A percentile compares a stretch with the other conserved stretches of the same genome.
phyloP scores from a whole-genome alignment of 2,797 vertebrate genomes.

The Rhinatrema bivittatum region DNA sequence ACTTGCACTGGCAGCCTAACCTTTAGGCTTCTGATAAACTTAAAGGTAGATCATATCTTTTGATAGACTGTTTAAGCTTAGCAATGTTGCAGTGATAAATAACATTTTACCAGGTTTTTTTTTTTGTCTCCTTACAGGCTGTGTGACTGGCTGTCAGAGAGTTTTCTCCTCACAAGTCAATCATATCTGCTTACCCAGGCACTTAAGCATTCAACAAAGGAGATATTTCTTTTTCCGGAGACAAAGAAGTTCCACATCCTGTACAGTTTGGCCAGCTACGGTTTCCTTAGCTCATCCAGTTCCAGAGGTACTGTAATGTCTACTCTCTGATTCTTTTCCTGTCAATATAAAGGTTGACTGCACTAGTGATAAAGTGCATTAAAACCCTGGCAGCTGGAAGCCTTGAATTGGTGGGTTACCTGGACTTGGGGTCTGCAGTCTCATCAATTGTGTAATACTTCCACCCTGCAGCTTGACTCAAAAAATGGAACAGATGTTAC shows the following conservation, averaged over 20 bases:
- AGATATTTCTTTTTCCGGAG: conserved; percentile 52
- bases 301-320: conserved; percentile 59
- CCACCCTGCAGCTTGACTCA: conserved; percentile 23
- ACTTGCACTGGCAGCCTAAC: no score
- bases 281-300: conserved; percentile 62
- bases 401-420: conserved; percentile 33
- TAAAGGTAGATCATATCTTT: no score
- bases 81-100: conserved; percentile 21
- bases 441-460: conserved; percentile 16
- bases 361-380: conserved; percentile 25
- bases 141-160: conserved; percentile 24
- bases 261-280: conserved; percentile 53
- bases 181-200: conserved; percentile 46
- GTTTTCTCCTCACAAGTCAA: conserved; percentile 38
- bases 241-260: conserved; percentile 52
- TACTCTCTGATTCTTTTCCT: conserved; percentile 38
- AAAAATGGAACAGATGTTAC: conserved; percentile 12
- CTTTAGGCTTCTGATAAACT: no score
- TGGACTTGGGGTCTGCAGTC: conserved; percentile 34
- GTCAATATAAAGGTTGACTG: conserved; percentile 31
- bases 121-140: conserved; percentile 50
- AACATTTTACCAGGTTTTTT: conserved; percentile 22
- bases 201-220: conserved; percentile 54
- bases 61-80: conserved; percentile 13
- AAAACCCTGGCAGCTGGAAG: conserved; percentile 17